Percentiles rank a stretch among this genome's conserved stretches.
These are phyloP conservation scores for Brotula barbata DNA, from an alignment of 2,797 vertebrate genomes.

Conservation along the genomic window DNA sequence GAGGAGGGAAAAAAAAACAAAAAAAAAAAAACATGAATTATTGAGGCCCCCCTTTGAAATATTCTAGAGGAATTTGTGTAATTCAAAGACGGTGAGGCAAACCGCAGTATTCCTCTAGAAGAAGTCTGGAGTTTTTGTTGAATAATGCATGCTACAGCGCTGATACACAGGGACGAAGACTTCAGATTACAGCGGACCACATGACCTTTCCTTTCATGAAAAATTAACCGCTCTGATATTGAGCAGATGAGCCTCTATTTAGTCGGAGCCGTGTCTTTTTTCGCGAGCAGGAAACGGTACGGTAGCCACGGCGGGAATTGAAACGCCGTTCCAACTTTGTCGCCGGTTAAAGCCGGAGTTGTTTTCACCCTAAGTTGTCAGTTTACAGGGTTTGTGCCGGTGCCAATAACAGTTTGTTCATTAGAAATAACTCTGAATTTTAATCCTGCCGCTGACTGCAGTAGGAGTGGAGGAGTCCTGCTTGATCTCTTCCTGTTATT, in stretches of 20 bases:
- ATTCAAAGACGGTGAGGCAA: slow-evolving; percentile 68
- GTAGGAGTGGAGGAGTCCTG: slow-evolving; percentile 4
- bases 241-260: slow-evolving; percentile 79
- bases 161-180: slow-evolving; percentile 69
- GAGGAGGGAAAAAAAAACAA: too few species aligned
- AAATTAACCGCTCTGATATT: slow-evolving; percentile 76
- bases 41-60: slow-evolving; percentile 66
- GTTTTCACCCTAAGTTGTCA: background rate
- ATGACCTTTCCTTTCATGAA: slow-evolving; percentile 81
- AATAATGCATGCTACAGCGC: slow-evolving; percentile 77
- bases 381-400: background rate
- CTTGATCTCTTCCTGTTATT: slow-evolving; percentile 33
- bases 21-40: slow-evolving; percentile 69
- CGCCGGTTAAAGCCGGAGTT: slow-evolving; percentile 9
- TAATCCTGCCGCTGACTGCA: slow-evolving; percentile 6
- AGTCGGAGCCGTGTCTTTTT: background rate
- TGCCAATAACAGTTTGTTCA: slow-evolving; percentile 11
- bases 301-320: slow-evolving; percentile 10
- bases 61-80: slow-evolving; percentile 67
- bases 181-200: slow-evolving; percentile 76
- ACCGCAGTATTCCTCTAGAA: slow-evolving; percentile 54
- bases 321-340: slow-evolving; percentile 21
- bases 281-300: background rate
- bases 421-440: slow-evolving; percentile 19
- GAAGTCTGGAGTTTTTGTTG: slow-evolving; percentile 70